Conservation (phyloP, 2,888 invertebrate species). For the Zaprionus bogoriensis region DNA sequence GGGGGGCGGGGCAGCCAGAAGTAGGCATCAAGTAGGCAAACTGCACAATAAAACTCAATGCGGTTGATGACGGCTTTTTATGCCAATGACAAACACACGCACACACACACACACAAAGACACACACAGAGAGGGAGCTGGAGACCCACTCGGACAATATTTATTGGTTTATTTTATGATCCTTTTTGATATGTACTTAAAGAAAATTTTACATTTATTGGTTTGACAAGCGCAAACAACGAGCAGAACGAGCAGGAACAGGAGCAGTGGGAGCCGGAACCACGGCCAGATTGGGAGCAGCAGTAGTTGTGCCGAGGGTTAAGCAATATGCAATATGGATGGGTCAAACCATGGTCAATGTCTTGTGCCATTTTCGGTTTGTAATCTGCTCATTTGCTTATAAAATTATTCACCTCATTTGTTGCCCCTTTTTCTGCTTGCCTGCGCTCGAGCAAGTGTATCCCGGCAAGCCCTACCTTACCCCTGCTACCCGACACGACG, state of each 20-base stretch:
- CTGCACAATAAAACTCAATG: slow-evolving; percentile 70
- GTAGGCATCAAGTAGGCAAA: slow-evolving; percentile 60
- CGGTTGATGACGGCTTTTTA: slow-evolving; percentile 60
- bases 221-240: slow-evolving; percentile 61
- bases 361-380: slow-evolving; percentile 70
- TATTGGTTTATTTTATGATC: slow-evolving; percentile 80
- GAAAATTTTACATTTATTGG: slow-evolving; percentile 78
- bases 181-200: slow-evolving; percentile 78
- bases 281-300: slow-evolving; percentile 14
- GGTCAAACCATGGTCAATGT: slow-evolving; percentile 59
- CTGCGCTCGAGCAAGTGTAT: slow-evolving; percentile 34
- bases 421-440: slow-evolving; percentile 78
- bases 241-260: slow-evolving; percentile 4
- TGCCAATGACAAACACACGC: slow-evolving; percentile 41
- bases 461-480: too few relatives aligned
- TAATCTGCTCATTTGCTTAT: slow-evolving; percentile 78
- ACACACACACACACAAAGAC: not conserved
- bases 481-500: slow-evolving; percentile 18
- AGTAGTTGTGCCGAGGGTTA: slow-evolving; percentile 27
- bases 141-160: slow-evolving; percentile 58
- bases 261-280: slow-evolving; percentile 16
- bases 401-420: slow-evolving; percentile 81
- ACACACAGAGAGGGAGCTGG: not conserved
- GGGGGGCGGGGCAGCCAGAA: slow-evolving; percentile 17
- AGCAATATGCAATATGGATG: slow-evolving; percentile 23